Base-by-base conservation (phyloP, 2,888 invertebrate genomes). In the Harpalus rufipes region DNA sequence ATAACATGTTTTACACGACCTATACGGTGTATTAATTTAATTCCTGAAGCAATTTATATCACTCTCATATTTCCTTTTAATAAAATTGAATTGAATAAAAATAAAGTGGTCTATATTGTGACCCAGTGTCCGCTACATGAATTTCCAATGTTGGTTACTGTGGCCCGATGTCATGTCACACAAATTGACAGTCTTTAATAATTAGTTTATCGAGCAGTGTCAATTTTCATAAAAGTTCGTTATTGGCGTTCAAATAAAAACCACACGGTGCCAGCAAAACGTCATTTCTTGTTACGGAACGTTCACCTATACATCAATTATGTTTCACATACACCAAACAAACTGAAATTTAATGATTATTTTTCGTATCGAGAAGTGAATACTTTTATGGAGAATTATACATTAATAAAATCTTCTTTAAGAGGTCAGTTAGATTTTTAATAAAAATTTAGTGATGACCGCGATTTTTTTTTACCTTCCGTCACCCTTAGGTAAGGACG, bases 221-320 rank as follows among this genome's bases (percentile, higher is more conserved):
- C 72, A 74, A 74, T 74, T 74, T 44, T 74, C 72, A 74, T 74
- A 74, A 74, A 74, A 44, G 14, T 74, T 18, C 72, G 44, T 41
- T 44, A 74, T 74, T 74, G 41, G 16, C 16, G 44, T 44, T 12
- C 72, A 74, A 63, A 74, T 74, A 74, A 74, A 74, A 74, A 39
- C 44, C n/a, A 44, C n/a, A 44, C 18, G 44, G 8, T 51, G 12
- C 44, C 68, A 68, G 32, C 68, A 32, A 68, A 68, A 32, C 41
- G 39, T 74, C 72, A 74, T 14, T 16, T 41, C 72, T 74, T n/a
- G 8, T 74, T 44, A 74, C 72, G 3, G 4, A 14, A 18, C 14
- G 44, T 74, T 4, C 12, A 74, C 72, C 72, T 41, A n/a, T n/a
- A 14, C 68, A 39, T 59, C 32, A 68, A 39, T 68, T 68, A 39